phyloP scores from a whole-genome alignment of 2,888 invertebrate genomes.

The Ephialtes manifestator region DNA sequence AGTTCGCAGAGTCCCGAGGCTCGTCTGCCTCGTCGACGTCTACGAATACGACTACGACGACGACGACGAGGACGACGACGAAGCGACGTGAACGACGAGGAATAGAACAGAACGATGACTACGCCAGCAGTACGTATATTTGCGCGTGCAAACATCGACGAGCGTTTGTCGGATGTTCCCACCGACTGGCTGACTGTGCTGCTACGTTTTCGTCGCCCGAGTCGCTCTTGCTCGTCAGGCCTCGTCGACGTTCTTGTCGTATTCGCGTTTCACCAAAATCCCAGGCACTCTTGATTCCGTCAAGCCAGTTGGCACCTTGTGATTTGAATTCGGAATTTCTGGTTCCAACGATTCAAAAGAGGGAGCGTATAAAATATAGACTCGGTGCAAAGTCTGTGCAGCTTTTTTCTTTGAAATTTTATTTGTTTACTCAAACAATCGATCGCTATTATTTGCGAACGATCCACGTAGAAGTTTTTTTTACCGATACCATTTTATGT shows the following conservation, averaged over 20 bases:
- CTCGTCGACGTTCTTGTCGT: conserved; percentile 6
- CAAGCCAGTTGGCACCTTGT: conserved; percentile 44
- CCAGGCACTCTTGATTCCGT: conserved; percentile 3
- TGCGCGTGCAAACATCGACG: conserved; percentile 66
- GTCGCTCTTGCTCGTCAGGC: conserved; percentile 47
- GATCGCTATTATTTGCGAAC: no score
- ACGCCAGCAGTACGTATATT: conserved; percentile 44
- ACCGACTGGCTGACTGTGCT: conserved; percentile 28
- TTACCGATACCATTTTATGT: no score
- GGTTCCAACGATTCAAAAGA: background rate
- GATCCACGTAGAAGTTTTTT: no score
- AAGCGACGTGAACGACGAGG: conserved; percentile 23
- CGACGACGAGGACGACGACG: conserved; percentile 26
- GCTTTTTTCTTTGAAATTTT: background rate
- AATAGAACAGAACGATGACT: conserved; percentile 10
- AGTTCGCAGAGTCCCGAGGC: conserved; percentile 60
- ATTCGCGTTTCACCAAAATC: background rate
- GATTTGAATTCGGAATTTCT: conserved; percentile 58
- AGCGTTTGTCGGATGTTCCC: conserved; percentile 60
- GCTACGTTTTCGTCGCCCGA: conserved; percentile 21
- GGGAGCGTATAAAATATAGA: background rate
- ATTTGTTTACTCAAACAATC: background rate
- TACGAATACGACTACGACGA: background rate
- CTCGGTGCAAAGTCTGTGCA: background rate
- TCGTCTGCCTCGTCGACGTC: conserved; percentile 49